phyloP scores from a whole-genome alignment of 53 echinoderm and acorn worm genomes.

The Zoroaster sp. region DNA sequence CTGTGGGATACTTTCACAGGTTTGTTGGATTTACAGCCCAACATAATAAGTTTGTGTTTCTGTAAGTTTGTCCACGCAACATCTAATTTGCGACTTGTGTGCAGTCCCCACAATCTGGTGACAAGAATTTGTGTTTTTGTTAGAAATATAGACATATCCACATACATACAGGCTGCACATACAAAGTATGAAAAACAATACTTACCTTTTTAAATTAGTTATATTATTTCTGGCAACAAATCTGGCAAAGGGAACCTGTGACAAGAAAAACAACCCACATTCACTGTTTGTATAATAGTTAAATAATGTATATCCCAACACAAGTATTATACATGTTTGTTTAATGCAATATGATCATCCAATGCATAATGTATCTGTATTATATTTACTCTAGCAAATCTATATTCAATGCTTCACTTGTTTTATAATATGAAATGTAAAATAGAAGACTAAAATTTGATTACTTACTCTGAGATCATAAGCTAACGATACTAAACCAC shows the following conservation, averaged over 20 bases:
- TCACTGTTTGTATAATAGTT: not conserved
- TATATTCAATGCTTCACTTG: not conserved
- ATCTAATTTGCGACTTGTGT: too few species aligned
- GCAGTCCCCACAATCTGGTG: too few species aligned
- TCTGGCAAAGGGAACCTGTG: slow-evolving; percentile 94
- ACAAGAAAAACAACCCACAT: not conserved
- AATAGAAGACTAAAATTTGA: not conserved
- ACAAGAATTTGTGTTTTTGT: too few species aligned
- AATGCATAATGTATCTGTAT: too few species aligned
- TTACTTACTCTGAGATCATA: slow-evolving; percentile 87
- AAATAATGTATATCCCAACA: not conserved
- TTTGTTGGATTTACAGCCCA: too few species aligned
- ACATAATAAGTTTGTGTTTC: too few species aligned
- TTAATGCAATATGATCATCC: too few species aligned
- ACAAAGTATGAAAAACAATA: not conserved
- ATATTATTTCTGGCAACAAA: slow-evolving; percentile 91
- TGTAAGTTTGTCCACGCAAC: too few species aligned
- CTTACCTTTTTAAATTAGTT: slow-evolving; percentile 88
- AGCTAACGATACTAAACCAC: slow-evolving; percentile 80
- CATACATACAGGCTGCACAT: too few species aligned
- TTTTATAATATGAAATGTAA: not conserved
- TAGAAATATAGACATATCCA: too few species aligned
- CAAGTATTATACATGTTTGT: not conserved
- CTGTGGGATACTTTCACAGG: not conserved
- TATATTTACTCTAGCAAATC: too few species aligned